Conservation (phyloP, 2,888 invertebrate genomes). For the Drosophila silvestris region DNA sequence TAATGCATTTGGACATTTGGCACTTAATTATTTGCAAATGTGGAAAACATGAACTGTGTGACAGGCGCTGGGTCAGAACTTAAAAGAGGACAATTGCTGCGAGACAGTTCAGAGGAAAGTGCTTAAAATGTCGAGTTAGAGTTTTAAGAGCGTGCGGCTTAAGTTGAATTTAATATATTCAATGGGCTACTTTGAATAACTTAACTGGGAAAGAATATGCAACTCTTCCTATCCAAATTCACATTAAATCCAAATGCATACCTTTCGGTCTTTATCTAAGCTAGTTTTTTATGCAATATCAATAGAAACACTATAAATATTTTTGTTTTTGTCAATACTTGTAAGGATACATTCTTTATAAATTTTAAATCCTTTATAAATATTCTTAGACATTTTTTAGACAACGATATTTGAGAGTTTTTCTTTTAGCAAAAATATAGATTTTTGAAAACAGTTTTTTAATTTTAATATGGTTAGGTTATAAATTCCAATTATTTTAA, state of each 20-base stretch:
- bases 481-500: not conserved
- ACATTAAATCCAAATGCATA: not conserved
- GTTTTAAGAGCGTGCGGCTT: not conserved
- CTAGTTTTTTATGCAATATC: no score
- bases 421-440: not conserved
- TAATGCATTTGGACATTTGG: conserved; percentile 69
- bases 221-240: not conserved
- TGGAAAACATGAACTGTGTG: conserved; percentile 25
- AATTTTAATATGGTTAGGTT: not conserved
- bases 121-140: not conserved
- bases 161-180: not conserved
- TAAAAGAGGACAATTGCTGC: conserved; percentile 34
- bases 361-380: not conserved
- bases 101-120: conserved; percentile 37
- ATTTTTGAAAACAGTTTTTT: not conserved
- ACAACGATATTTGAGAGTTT: no score
- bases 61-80: conserved; percentile 38
- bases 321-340: not conserved
- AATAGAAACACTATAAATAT: not conserved
- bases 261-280: not conserved
- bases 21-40: conserved; percentile 78
- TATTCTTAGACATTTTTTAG: not conserved
- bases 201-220: not conserved
- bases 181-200: not conserved
- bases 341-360: not conserved